Evolutionary conservation across 2,797 vertebrate genomes (phyloP).

Genomic region (Gephyroberyx darwinii): DNA sequence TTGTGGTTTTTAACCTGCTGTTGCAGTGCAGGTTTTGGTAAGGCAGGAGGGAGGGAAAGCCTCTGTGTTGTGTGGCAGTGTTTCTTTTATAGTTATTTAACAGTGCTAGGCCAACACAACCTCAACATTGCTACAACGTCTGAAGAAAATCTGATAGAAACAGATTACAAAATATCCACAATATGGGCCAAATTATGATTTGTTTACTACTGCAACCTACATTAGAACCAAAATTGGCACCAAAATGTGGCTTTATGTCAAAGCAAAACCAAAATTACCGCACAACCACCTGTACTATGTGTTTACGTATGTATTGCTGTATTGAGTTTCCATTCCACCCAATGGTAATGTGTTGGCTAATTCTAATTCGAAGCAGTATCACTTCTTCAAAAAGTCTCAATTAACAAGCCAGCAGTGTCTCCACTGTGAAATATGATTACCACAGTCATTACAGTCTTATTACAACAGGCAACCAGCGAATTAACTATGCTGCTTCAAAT

Average conservation of each 20-base stretch:
- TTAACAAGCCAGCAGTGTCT: constrained; percentile 4
- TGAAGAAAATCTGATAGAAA: background rate
- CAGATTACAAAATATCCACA: background rate
- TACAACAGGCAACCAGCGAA: constrained; percentile 22
- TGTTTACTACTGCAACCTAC: background rate
- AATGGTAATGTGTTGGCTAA: background rate
- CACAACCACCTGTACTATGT: background rate
- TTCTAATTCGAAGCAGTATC: constrained; percentile 23
- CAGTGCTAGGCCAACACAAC: background rate
- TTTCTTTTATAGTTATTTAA: constrained; percentile 23
- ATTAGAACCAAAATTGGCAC: background rate
- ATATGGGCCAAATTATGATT: no score
- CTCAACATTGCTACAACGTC: background rate
- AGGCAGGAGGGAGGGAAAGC: constrained; percentile 26
- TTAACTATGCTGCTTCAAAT: constrained; percentile 37
- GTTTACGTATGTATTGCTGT: background rate
- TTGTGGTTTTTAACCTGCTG: constrained; percentile 59
- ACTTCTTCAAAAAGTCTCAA: background rate
- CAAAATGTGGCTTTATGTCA: background rate
- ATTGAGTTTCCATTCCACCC: background rate
- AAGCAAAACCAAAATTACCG: background rate
- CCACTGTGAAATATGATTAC: constrained; percentile 33
- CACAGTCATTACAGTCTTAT: constrained; percentile 28
- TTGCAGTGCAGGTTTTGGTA: constrained; percentile 47
- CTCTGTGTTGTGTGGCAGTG: constrained; percentile 14